Percentiles rank a stretch among this genome's conserved stretches.
Conservation (phyloP, 2,888 invertebrate genomes). For the Agrochola lota region DNA sequence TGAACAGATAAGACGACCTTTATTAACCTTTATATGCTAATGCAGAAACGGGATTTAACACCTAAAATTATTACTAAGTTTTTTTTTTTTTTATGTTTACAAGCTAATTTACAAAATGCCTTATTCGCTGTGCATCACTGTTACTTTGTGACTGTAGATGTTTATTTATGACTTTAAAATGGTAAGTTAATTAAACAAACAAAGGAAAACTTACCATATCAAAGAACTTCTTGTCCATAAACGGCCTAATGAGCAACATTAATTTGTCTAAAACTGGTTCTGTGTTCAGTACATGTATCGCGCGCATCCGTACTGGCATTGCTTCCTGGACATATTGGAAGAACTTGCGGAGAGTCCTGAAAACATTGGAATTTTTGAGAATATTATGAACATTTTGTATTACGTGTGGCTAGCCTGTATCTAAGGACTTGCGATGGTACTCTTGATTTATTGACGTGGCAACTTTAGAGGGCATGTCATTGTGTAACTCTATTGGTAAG, state of each 20-base stretch:
- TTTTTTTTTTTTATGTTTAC: background rate
- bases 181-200: background rate
- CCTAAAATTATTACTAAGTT: background rate
- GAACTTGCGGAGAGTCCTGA: constrained; percentile 91
- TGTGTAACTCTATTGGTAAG: background rate
- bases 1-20: background rate
- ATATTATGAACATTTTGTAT: background rate
- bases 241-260: constrained; percentile 90
- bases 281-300: constrained; percentile 92
- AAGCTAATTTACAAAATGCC: background rate
- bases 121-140: background rate
- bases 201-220: constrained; percentile 83
- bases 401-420: background rate
- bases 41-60: background rate
- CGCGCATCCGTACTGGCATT: constrained; percentile 92
- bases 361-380: constrained; percentile 58
- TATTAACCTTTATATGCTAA: background rate
- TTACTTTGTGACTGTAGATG: background rate
- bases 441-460: background rate
- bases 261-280: constrained; percentile 91
- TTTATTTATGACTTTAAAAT: constrained; percentile 8
- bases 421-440: background rate
- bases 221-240: constrained; percentile 90
- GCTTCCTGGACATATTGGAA: constrained; percentile 93
- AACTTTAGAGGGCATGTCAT: background rate